phyloP scores from a whole-genome alignment of 2,113 vertebrate genomes.

The Ancistrus triradiatus region DNA sequence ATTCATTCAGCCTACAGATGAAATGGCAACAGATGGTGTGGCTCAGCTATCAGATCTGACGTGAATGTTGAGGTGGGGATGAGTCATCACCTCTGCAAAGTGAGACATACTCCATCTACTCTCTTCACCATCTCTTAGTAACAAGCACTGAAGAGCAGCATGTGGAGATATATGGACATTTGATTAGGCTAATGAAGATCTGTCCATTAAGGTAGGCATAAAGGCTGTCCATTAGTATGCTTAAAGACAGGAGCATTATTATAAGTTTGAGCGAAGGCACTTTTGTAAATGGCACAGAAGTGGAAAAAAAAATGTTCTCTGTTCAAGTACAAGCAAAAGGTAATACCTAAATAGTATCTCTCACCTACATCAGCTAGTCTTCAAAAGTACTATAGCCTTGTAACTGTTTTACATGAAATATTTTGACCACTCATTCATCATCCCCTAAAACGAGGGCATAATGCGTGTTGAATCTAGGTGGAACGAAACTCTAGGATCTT shows the following conservation, averaged over 20 bases:
- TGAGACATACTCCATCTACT: constrained; percentile 18
- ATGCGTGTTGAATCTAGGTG: no score
- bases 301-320: no score
- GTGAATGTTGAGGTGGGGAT: constrained; percentile 25
- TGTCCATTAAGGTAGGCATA: constrained; percentile 5
- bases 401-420: no score
- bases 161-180: constrained; percentile 4
- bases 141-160: background rate
- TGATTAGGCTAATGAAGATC: constrained; percentile 22
- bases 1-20: background rate
- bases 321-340: no score
- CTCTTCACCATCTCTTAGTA: background rate
- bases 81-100: constrained; percentile 32
- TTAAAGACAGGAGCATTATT: background rate
- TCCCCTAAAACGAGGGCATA: no score
- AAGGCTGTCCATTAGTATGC: no score
- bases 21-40: background rate
- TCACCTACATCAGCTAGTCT: no score
- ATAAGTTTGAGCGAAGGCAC: constrained; percentile 1
- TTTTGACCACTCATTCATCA: no score
- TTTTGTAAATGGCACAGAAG: no score
- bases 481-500: no score
- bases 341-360: no score
- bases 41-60: constrained; percentile 10
- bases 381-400: no score